phyloP scores from a whole-genome alignment of 1,140 invertebrate genomes.

The Coenobita brevimanus region DNA sequence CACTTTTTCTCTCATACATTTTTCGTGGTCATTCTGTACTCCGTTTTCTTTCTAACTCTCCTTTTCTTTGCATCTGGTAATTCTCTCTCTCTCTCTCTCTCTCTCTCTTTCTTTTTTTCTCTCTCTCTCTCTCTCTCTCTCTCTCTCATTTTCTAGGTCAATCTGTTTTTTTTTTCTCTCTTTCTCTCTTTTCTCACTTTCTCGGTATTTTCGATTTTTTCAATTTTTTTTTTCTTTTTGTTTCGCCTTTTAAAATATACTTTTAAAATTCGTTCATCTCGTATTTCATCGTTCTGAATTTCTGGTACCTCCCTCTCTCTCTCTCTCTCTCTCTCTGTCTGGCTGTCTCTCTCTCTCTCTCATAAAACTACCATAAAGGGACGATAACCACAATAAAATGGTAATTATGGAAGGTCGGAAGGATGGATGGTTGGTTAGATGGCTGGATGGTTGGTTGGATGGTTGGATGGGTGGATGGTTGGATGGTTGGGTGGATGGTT shows the following conservation, averaged over 20 bases:
- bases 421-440: no score
- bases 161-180: not conserved
- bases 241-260: no score
- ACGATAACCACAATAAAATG: no score
- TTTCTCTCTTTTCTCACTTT: not conserved
- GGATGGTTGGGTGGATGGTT: no score
- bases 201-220: not conserved
- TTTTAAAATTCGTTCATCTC: no score
- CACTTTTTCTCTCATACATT: not conserved
- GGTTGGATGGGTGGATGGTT: no score
- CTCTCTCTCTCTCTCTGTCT: no score
- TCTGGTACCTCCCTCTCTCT: no score
- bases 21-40: not conserved
- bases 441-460: no score
- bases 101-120: not conserved
- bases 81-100: conserved; percentile 1
- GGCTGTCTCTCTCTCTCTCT: not conserved
- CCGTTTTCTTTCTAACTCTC: not conserved
- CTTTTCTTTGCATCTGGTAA: not conserved
- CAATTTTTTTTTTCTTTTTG: not conserved
- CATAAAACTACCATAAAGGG: not conserved
- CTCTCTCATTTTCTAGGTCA: conserved; percentile 16
- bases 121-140: not conserved
- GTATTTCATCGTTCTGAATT: no score
- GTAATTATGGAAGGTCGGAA: not conserved